Percentiles rank a stretch among this genome's conserved stretches.
phyloP scores from a whole-genome alignment of 1,140 invertebrate genomes.

The Acromyrmex heyeri region DNA sequence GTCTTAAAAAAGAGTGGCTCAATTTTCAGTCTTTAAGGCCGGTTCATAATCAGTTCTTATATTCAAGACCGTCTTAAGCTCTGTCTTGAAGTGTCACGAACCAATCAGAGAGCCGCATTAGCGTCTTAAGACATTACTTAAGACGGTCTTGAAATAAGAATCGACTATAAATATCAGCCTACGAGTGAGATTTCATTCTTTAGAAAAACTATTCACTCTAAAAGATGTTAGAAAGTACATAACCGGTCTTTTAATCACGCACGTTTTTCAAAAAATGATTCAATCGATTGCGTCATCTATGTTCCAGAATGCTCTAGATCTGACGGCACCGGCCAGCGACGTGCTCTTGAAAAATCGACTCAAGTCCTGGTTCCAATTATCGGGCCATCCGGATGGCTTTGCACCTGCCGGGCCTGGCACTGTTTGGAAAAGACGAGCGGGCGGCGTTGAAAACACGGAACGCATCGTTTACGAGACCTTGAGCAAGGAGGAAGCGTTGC shows the following conservation, averaged over 20 bases:
- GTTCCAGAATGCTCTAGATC: constrained; percentile 96
- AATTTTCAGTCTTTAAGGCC: too few species aligned
- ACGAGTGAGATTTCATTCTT: too few species aligned
- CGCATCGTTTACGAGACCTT: constrained; percentile 93
- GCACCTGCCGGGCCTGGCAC: constrained; percentile 97
- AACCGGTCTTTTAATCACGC: background rate
- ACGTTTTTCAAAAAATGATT: background rate
- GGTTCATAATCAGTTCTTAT: too few species aligned
- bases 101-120: too few species aligned
- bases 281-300: background rate
- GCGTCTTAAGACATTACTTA: too few species aligned
- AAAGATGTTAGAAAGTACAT: too few species aligned
- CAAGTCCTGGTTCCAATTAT: constrained; percentile 96
- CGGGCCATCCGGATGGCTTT: constrained; percentile 97
- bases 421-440: constrained; percentile 95
- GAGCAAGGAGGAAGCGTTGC: constrained; percentile 91
- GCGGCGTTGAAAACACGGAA: constrained; percentile 92
- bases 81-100: too few species aligned
- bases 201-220: too few species aligned
- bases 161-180: too few species aligned
- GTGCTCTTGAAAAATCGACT: constrained; percentile 92
- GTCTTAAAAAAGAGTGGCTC: too few species aligned
- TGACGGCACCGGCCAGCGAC: constrained; percentile 96
- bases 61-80: too few species aligned
- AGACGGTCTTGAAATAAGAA: too few species aligned